Conservation (phyloP, 2,888 invertebrate species). For the Nysson spinosus region DNA sequence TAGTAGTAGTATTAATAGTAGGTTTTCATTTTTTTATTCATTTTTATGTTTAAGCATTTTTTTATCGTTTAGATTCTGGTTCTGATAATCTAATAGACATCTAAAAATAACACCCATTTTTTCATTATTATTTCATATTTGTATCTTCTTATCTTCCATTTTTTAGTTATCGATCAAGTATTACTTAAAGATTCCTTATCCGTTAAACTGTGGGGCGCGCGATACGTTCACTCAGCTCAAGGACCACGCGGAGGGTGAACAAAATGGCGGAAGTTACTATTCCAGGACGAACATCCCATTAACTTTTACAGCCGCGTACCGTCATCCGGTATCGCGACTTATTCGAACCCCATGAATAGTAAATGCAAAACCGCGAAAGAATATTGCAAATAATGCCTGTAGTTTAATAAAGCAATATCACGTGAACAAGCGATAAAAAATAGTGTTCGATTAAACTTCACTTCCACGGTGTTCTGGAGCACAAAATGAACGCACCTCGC, state of each 20-base stretch:
- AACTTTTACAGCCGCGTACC: too few species aligned
- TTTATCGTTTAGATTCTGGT: slow-evolving; percentile 77
- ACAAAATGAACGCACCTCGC: slow-evolving; percentile 42
- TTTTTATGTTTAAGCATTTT: slow-evolving; percentile 66
- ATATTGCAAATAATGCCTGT: too few species aligned
- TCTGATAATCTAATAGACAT: slow-evolving; percentile 77
- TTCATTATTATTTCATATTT: slow-evolving; percentile 73
- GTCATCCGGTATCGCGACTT: too few species aligned
- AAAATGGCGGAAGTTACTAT: slow-evolving; percentile 13
- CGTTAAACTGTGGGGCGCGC: slow-evolving; percentile 64
- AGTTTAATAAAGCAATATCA: too few species aligned
- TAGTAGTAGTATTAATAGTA: slow-evolving; percentile 56
- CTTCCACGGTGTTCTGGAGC: slow-evolving; percentile 30
- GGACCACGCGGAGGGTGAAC: slow-evolving; percentile 20
- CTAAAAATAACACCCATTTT: slow-evolving; percentile 78
- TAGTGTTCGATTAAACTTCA: too few species aligned
- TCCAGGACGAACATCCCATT: too few species aligned
- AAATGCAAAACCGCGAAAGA: too few species aligned
- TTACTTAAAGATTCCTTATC: slow-evolving; percentile 67
- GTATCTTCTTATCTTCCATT: slow-evolving; percentile 56
- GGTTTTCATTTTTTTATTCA: slow-evolving; percentile 61
- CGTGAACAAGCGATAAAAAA: too few species aligned
- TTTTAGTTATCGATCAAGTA: slow-evolving; percentile 64
- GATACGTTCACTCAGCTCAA: slow-evolving; percentile 34
- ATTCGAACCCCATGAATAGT: too few species aligned